Conservation (phyloP, 2,888 invertebrate species). For the Drosophila paranaensis region DNA sequence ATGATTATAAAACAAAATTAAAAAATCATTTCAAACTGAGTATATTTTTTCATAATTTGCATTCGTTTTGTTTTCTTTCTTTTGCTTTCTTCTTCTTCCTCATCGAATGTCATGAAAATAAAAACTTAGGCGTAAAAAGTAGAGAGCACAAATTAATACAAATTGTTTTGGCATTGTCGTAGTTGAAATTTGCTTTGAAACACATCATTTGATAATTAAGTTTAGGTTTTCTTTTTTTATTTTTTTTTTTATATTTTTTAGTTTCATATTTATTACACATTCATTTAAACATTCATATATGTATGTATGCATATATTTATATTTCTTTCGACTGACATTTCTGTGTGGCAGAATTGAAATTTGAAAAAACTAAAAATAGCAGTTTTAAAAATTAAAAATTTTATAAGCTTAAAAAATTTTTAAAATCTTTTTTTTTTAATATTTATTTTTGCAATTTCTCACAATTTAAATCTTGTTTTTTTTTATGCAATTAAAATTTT, state of each 20-base stretch:
- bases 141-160: constrained; percentile 27
- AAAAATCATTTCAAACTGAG: constrained; percentile 32
- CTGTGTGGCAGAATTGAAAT: not conserved
- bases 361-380: constrained; percentile 1
- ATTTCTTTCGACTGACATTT: constrained; percentile 13
- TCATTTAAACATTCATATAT: constrained; percentile 15
- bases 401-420: no score
- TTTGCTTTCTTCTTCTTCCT: constrained; percentile 1
- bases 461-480: no score
- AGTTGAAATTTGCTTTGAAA: constrained; percentile 13
- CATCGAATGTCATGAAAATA: constrained; percentile 24
- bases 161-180: constrained; percentile 54
- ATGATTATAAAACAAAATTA: constrained; percentile 27
- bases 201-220: constrained; percentile 6
- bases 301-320: not conserved
- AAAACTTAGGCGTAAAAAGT: constrained; percentile 9
- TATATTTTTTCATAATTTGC: constrained; percentile 34
- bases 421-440: no score
- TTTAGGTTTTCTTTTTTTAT: not conserved
- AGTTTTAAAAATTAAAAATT: no score
- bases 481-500: no score
- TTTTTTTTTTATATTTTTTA: not conserved
- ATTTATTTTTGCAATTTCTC: no score
- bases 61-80: constrained; percentile 10
- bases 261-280: constrained; percentile 31